Evolutionary conservation across 2,113 vertebrate species (phyloP).

Genomic region (Pseudonaja textilis): DNA sequence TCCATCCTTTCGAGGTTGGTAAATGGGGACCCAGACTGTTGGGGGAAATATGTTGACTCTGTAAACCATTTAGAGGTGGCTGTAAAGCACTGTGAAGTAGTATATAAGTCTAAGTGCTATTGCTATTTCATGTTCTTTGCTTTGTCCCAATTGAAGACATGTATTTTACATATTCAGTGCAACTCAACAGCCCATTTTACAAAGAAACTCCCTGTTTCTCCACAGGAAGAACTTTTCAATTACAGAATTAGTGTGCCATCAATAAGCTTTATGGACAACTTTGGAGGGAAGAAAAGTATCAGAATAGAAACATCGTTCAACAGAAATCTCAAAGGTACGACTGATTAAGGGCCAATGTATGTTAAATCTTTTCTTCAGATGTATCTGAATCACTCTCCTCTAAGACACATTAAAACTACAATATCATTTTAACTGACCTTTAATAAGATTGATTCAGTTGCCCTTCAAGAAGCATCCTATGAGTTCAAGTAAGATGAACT

Average conservation of each 20-base stretch:
- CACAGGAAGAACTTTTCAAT: neutral
- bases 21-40: too few species aligned
- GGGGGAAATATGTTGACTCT: too few species aligned
- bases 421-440: neutral
- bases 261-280: neutral
- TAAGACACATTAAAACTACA: neutral
- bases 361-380: neutral
- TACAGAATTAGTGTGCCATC: neutral
- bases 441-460: neutral
- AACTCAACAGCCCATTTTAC: neutral
- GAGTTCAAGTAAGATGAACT: neutral
- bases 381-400: neutral
- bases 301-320: neutral
- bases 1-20: too few species aligned
- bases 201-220: neutral
- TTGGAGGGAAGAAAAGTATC: neutral
- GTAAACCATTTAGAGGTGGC: too few species aligned
- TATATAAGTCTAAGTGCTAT: too few species aligned
- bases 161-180: neutral
- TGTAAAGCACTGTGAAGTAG: too few species aligned
- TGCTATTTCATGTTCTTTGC: accelerated
- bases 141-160: accelerated
- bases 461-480: neutral
- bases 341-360: neutral
- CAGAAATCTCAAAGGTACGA: neutral